Evolutionary conservation across 1,140 invertebrate genomes (phyloP).

Genomic region (Danaus plexippus): DNA sequence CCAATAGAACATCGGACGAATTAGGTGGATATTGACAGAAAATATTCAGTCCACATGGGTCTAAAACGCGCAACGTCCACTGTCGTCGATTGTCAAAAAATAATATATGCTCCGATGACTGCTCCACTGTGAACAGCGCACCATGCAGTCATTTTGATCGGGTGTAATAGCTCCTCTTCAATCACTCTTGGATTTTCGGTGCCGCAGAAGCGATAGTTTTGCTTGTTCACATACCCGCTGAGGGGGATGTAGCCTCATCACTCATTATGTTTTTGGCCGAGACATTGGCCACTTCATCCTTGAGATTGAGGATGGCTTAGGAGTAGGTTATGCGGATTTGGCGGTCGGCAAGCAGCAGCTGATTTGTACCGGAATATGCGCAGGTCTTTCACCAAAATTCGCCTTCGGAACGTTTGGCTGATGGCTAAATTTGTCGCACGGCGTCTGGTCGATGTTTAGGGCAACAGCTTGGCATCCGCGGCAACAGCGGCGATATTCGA

Average conservation of each 20-base stretch:
- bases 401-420: too few species aligned
- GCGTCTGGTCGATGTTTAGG: too few species aligned
- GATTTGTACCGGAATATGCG: neutral
- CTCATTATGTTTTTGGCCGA: conserved; percentile 1
- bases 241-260: conserved; percentile 6
- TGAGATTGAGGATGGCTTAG: conserved; percentile 11
- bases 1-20: too few species aligned
- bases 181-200: conserved; percentile 10
- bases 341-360: conserved; percentile 12
- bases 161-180: conserved; percentile 19
- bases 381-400: too few species aligned
- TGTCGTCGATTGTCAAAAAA: too few species aligned
- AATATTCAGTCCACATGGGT: too few species aligned
- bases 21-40: too few species aligned
- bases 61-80: too few species aligned
- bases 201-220: conserved; percentile 24
- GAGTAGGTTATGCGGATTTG: conserved; percentile 9
- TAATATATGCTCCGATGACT: too few species aligned
- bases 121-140: conserved; percentile 25
- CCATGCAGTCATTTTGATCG: conserved; percentile 41
- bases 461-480: too few species aligned
- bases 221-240: conserved; percentile 1
- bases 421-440: too few species aligned
- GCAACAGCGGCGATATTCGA: too few species aligned
- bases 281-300: conserved; percentile 10